A percentile compares a stretch with the other conserved stretches of the same genome.
phyloP scores from a whole-genome alignment of 2,113 vertebrate genomes.

The Mus pahari region DNA sequence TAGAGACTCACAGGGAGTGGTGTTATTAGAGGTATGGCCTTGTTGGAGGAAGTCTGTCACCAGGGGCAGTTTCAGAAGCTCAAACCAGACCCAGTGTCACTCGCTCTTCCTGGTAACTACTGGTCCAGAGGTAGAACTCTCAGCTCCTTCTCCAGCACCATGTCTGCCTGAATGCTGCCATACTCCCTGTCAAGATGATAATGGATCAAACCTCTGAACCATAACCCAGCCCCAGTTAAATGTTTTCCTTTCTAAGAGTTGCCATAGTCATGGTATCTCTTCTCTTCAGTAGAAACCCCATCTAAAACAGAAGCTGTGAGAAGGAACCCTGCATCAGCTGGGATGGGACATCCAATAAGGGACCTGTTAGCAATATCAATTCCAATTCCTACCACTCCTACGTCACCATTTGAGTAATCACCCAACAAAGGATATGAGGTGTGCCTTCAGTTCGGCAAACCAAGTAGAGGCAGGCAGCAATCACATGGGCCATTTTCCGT shows the following conservation, averaged over 20 bases:
- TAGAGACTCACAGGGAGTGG: neutral
- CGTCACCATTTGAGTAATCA: accelerated
- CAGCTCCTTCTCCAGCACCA: neutral
- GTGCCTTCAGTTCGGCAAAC: constrained; percentile 97
- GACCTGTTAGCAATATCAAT: accelerated
- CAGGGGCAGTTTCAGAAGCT: neutral
- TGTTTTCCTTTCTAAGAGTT: neutral
- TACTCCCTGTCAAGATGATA: neutral
- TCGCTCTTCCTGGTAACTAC: neutral
- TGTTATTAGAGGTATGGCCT: neutral
- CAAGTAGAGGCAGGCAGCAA: constrained; percentile 97
- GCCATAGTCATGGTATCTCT: neutral
- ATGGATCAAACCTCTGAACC: neutral
- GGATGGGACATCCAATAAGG: neutral
- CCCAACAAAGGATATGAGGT: constrained; percentile 93
- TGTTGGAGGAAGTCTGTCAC: neutral
- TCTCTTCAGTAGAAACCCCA: neutral
- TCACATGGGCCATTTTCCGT: constrained; percentile 91
- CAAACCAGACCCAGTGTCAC: neutral
- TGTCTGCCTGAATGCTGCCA: neutral
- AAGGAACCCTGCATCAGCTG: accelerated
- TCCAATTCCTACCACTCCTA: accelerated
- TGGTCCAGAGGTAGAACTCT: neutral
- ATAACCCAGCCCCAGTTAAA: neutral
- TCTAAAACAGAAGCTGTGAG: neutral